Base-by-base conservation (phyloP, 2,888 invertebrate genomes). In the Diarsia brunnea region DNA sequence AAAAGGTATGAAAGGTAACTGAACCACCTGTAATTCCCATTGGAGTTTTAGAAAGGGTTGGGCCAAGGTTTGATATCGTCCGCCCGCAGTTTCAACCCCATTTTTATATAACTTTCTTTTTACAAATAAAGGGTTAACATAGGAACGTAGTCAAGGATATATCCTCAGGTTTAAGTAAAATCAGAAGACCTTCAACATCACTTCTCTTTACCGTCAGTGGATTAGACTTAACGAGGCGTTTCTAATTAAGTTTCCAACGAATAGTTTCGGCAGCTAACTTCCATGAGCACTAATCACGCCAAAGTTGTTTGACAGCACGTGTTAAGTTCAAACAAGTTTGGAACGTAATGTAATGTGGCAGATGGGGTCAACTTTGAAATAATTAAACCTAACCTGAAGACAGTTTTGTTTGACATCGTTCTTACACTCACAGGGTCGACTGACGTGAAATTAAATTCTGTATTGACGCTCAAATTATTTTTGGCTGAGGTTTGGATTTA, bases 241-340 rank as follows among this genome's bases (percentile, higher is more conserved):
- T 73, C 53, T 67, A 68, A 70, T 70, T 51, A 64, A 78, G 67
- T 81, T 82, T 69, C 60, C 61, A 66, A 65, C 58, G 45, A 78
- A 78, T 67, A 75, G 69, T 72, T 83, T 67, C 64, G 75, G 64
- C 63, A 31, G 43, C 66, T 71, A 74, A 78, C 69, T 75, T 81
- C 81, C 65, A 49, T 55, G 67, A 82, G 58, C 65, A 77, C 80
- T 85, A 71, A 84, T 85, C 75, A 73, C 24, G 61, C 60, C 45
- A 31, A 73, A 72, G 71, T 68, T 73, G 55, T 75, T 78, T 60
- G 78, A 49, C 72, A 65, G 60, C 58, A 69, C 73, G 63, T 63
- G 79, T 38, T 67, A 70, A 71, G 55, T 79, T 73, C 71, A 63
- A 38, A 45, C 55, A 61, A 75, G 19, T 82, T 74, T 66, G 16